Base-by-base conservation (phyloP, 2,797 vertebrate genomes). In the Acestrorhynchus altus region DNA sequence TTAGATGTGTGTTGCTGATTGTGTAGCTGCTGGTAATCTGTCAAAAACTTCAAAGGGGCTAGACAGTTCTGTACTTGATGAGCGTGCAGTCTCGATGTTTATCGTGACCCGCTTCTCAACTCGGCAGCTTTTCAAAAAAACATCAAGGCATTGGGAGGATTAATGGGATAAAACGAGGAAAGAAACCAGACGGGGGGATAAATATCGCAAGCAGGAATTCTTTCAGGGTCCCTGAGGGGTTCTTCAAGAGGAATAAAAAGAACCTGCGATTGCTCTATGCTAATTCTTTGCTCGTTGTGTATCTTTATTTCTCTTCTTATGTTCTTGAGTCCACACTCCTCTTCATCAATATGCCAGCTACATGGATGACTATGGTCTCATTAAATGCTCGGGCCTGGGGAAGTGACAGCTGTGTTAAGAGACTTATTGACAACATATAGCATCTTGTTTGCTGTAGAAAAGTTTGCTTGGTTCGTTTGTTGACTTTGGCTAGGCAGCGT, bases 81-180 rank as follows among this genome's bases (percentile, higher is more conserved):
- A 90, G 88, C 76, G 79, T 87, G 86, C 85, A 84, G 86, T 83
- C 86, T 80, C 57, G 89, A 90, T 92, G 89, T 90, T 90, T 91
- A 89, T 90, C 86, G 31, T 91, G 91, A 91, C 89, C 88, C 81
- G 89, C 84, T 88, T 91, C 82, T 91, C 88, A 90, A 92, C 88
- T 88, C 72, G 8, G 85, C 81, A 79, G 87, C 83, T 86, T 85
- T 85, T 77, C 80, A 81, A 79, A 78, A 87, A 88, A 86, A 88
- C 87, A 89, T 90, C 87, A 89, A 88, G 86, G 86, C 79, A 86
- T 35, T 81, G 82, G 80, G 84, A 83, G 86, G 87, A 89, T 91
- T 91, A 91, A 85, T 71, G 4, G 80, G 80, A 89, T 89, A 77
- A 88, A 88, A 86, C 78, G 69, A 68, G 85, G 78, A 77, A 78